Evolutionary conservation across 2,888 invertebrate genomes (phyloP), one percentile per base, ranked within the genome.

Genomic region (Gastracanthus pulcherrimus): DNA sequence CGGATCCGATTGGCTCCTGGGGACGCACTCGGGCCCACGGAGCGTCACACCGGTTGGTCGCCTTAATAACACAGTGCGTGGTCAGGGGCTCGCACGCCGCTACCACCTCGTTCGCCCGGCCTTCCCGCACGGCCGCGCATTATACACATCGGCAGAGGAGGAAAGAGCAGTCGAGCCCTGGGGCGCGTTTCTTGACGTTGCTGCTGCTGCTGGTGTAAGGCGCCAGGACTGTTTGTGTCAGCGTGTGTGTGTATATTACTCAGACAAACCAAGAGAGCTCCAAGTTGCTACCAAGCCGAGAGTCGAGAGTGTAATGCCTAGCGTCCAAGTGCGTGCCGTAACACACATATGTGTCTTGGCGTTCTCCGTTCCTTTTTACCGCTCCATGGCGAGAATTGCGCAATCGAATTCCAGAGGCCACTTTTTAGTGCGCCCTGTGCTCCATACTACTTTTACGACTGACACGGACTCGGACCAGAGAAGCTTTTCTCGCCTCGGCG

Each of bases 31-130:
- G 23, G 86, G 86, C 83, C 84, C 85, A 86, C 86, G 86, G 85
- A 87, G 89, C 90, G 90, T 90, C 90, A 90, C 90, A 90, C 90
- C 87, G 89, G 90, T 90, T 90, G 90, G 90, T 89, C 88, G 88
- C 87, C 89, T 89, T 90, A 90, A 90, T 90, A 87, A 90, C 89
- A 90, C 87, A 88, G 88, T 90, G 88, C 87, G 60, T 34, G 19
- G 19, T 34, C 62, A 31, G 31, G n/a, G 34, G 31, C 58, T 58
- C 58, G 31, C 23, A 23, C 9, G 7, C 34, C 36, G 34, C 16
- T 62, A 62, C 62, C 62, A 62, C 62, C 19, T 62, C 34, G 62
- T 62, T 34, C 34, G 62, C 36, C 13, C 13, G 3, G 11, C 13
- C n/a, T 45, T 1, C 7, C 11, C 7, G 19, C 13, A 4, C 31